Evolutionary conservation across 2,797 vertebrate species (phyloP).

Genomic region (Rhinichthys osculus): DNA sequence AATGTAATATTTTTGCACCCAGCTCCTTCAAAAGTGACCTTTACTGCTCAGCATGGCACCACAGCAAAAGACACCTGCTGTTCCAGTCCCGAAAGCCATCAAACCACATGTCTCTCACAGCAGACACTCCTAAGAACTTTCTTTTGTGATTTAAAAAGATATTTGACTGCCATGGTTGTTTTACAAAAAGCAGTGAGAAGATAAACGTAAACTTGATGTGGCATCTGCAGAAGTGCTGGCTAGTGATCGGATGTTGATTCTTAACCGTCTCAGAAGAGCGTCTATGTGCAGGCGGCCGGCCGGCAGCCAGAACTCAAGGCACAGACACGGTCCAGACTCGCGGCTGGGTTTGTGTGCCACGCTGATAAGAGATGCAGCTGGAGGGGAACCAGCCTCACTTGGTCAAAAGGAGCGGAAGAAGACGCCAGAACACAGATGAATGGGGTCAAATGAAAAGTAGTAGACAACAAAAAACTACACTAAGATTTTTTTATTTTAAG

Average conservation of each 20-base stretch:
- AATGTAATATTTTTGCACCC: slow-evolving; percentile 53
- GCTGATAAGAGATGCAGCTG: slow-evolving; percentile 46
- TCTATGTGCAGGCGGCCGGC: neutral
- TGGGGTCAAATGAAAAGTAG: neutral
- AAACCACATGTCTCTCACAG: neutral
- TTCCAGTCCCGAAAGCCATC: slow-evolving; percentile 39
- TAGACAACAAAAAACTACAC: neutral
- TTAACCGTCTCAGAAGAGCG: neutral
- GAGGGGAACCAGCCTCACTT: slow-evolving; percentile 25
- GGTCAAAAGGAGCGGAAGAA: slow-evolving; percentile 11
- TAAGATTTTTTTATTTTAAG: neutral
- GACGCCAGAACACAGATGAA: slow-evolving; percentile 15
- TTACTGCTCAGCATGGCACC: slow-evolving; percentile 56
- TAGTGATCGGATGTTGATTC: neutral
- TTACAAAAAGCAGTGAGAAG: neutral
- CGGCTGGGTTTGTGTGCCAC: slow-evolving; percentile 37
- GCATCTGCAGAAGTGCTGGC: neutral
- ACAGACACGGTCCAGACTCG: slow-evolving; percentile 8
- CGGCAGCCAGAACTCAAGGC: slow-evolving; percentile 23
- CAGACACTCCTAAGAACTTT: slow-evolving; percentile 33
- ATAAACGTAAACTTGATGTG: neutral
- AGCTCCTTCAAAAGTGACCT: slow-evolving; percentile 57
- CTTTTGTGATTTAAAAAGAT: slow-evolving; percentile 15
- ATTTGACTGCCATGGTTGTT: neutral
- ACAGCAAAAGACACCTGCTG: slow-evolving; percentile 57